These are phyloP conservation scores for Tetranychus truncatus DNA, from an alignment of 2,888 invertebrate species.

Conservation along the genomic window DNA sequence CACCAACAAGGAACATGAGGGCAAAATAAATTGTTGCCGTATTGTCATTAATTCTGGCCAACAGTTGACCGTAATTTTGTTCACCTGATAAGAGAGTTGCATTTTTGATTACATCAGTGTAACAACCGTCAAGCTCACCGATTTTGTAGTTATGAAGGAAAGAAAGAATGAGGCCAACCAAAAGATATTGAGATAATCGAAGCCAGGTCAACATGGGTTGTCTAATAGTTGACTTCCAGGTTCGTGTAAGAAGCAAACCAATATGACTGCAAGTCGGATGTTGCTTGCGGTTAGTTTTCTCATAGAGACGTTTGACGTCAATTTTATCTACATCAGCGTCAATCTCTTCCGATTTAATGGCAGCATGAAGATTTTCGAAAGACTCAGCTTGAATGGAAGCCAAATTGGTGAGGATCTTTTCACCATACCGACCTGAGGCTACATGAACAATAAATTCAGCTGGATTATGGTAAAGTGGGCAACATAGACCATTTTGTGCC, in stretches of 20 bases:
- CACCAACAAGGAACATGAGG: constrained; percentile 2
- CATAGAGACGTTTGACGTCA: constrained; percentile 5
- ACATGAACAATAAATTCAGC: constrained; percentile 22
- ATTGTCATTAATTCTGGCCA: constrained; percentile 12
- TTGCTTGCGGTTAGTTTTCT: background rate
- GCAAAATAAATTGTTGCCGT: constrained; percentile 4
- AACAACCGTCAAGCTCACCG: constrained; percentile 13
- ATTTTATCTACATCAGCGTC: background rate
- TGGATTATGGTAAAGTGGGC: constrained; percentile 20
- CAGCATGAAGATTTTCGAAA: background rate
- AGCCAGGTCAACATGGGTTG: constrained; percentile 9
- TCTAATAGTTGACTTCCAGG: background rate
- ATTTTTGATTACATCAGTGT: background rate
- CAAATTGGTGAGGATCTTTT: constrained; percentile 9
- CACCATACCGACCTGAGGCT: constrained; percentile 20
- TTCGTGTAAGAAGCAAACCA: constrained; percentile 6
- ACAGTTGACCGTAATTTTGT: constrained; percentile 4
- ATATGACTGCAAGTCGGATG: constrained; percentile 7
- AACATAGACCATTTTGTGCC: constrained; percentile 11
- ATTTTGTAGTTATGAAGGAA: constrained; percentile 6
- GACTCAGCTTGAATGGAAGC: background rate
- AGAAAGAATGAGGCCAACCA: constrained; percentile 8
- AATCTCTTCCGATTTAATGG: background rate
- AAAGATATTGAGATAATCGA: constrained; percentile 11
- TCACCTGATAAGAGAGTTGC: background rate